Base-by-base conservation (phyloP, 2,113 vertebrate species). In the Cebidichthys violaceus region DNA sequence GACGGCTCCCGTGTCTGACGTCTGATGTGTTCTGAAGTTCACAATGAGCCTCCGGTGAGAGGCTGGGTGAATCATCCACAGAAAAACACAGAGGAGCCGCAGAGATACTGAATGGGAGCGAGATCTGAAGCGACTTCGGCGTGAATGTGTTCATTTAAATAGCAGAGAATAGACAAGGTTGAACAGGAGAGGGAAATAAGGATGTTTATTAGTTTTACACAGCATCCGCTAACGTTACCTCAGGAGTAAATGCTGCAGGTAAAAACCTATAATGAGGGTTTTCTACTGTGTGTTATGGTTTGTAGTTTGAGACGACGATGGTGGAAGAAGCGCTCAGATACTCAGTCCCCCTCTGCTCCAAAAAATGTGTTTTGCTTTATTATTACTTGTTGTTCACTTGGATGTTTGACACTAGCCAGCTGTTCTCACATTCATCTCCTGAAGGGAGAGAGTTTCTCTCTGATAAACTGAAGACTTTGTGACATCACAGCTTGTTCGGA, bases 21-120 rank as follows among this genome's bases (percentile, higher is more conserved):
- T 92, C 93, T 93, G 91, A 95, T 95, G 92, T 88, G 91, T 95
- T 93, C 90, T 95, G 94, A 95, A 94, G 94, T 95, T 95, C 94
- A 94, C 93, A 93, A 94, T 92, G 92, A 95, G 94, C 94, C 93
- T 93, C 90, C 84, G 90, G 95, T 95, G 88, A 92, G 93, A 89
- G 90, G 84, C 85, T 85, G 86, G 73, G 57, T 94, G 92, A 95
- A 93, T 94, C 93, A 94, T 91, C 77, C 59, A 39, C 70, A 83
- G 70, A 81, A 9, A 87, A 67, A 78, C 79, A 77, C 75, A 71
- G 83, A 88, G 69, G 69, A 89, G 85, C 75, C 11, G 35, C 84
- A 33, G 81, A 85, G 83, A 85, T 69, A 54, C 55, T 89, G 90
- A 91, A 89, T 75, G 88, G 89, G 81, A 88, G 88, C 27, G 70